Base-by-base conservation (phyloP, 1,140 invertebrate species). In the Aporrectodea caliginosa region DNA sequence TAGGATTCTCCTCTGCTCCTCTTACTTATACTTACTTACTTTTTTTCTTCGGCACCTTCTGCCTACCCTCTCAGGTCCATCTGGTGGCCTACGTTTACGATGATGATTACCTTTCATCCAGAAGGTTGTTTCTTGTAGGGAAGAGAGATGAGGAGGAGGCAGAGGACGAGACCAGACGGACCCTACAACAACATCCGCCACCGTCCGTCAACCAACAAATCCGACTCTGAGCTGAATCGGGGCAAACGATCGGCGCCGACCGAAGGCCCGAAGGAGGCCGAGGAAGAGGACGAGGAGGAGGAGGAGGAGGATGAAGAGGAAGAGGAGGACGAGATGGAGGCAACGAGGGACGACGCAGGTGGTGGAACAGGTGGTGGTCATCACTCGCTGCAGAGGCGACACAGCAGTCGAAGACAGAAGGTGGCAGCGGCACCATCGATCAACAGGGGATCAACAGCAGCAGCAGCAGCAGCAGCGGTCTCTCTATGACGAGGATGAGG, bases 351-450 rank as follows among this genome's bases (percentile, higher is more conserved):
- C 43, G 43, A 58, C 43, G n/a, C n/a, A n/a, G n/a, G n/a, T 30
- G 30, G 30, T 73, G 72, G 72, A 73, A n/a, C 30, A 16, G 72
- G 34, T 29, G 22, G 16, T 31, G 34, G 22, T 32, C 72, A n/a
- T n/a, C n/a, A n/a, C n/a, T n/a, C 30, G 30, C 34, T 33, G 30
- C 72, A 29, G 16, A 29, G 34, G 34, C 22, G 30, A 16, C 72
- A 73, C 1, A 73, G 31, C 30, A 73, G 72, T 22, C 72, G 72
- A 73, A n/a, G 72, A 16, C 72, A 73, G 72, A 14, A 27, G 72
- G 30, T 30, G 27, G 22, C 34, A 29, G 34, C 22, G n/a, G 6
- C 6, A 58, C 43, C 43, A 58, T n/a, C n/a, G n/a, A n/a, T n/a
- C 43, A 22, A 22, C 43, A 22, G 43, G 22, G 43, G 43, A 58